phyloP scores from a whole-genome alignment of 1,140 invertebrate genomes.

The Danaus plexippus region DNA sequence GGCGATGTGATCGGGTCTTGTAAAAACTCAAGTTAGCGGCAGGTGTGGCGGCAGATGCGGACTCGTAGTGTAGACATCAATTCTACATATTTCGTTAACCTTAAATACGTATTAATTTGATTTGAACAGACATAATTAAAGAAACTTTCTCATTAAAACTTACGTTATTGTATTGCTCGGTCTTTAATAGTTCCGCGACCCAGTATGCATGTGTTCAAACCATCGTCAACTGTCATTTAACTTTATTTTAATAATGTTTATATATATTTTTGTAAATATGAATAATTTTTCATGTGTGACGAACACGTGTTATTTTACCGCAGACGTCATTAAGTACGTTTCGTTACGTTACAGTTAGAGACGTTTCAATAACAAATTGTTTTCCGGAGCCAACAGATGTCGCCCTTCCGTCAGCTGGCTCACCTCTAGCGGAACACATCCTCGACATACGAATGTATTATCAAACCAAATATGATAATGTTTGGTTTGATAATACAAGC shows the following conservation, averaged over 20 bases:
- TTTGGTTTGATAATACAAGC: background rate
- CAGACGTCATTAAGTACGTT: slow-evolving; percentile 31
- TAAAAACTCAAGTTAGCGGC: slow-evolving; percentile 45
- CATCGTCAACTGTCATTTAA: too few species aligned
- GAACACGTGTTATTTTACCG: slow-evolving; percentile 33
- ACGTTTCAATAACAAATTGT: slow-evolving; percentile 51
- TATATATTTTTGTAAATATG: too few species aligned
- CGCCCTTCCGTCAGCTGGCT: slow-evolving; percentile 57
- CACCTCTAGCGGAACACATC: slow-evolving; percentile 14
- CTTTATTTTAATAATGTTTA: too few species aligned
- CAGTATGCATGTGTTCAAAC: too few species aligned
- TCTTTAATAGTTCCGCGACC: too few species aligned
- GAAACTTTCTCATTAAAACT: too few species aligned
- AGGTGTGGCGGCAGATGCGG: slow-evolving; percentile 51
- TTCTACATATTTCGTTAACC: slow-evolving; percentile 31
- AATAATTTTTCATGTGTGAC: slow-evolving; percentile 15
- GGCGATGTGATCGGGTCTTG: slow-evolving; percentile 28
- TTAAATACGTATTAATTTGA: slow-evolving; percentile 15
- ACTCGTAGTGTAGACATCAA: slow-evolving; percentile 15
- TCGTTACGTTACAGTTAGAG: slow-evolving; percentile 28
- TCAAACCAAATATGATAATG: background rate
- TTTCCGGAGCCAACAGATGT: slow-evolving; percentile 62
- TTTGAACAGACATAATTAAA: too few species aligned
- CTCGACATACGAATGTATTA: background rate
- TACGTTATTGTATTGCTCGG: too few species aligned